These are phyloP conservation scores for Acrocephalus kingi DNA, from an alignment of 2,113 vertebrate species.

Conservation along the genomic window DNA sequence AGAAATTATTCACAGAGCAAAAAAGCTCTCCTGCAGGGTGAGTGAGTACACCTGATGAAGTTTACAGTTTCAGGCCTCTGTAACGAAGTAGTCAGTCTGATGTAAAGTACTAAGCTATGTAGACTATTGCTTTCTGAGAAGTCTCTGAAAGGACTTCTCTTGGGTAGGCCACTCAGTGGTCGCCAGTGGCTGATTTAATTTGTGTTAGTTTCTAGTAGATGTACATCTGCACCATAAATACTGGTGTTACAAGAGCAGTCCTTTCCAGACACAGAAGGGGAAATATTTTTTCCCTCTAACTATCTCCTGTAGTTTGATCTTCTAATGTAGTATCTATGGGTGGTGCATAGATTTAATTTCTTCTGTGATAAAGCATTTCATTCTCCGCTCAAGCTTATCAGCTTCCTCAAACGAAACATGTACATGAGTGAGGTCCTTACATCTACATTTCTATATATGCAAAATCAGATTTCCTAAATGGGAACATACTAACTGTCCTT, in stretches of 20 bases:
- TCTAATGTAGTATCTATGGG: background rate
- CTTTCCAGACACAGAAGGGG: background rate
- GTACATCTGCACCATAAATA: background rate
- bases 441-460: background rate
- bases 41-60: background rate
- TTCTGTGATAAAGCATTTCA: background rate
- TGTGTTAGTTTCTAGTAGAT: background rate
- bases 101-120: background rate
- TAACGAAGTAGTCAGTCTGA: background rate
- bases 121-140: background rate
- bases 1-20: conserved; percentile 88
- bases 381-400: background rate
- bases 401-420: background rate
- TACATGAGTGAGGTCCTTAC: background rate
- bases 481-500: background rate
- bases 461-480: background rate
- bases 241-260: background rate
- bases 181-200: background rate
- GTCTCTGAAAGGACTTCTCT: background rate
- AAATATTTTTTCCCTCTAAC: background rate
- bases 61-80: background rate
- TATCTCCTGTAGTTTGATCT: background rate
- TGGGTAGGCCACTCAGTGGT: background rate
- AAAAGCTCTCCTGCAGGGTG: conserved; percentile 93
- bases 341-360: background rate